phyloP scores from a whole-genome alignment of 2,888 invertebrate species.

The Lasioglossum lativentre region DNA sequence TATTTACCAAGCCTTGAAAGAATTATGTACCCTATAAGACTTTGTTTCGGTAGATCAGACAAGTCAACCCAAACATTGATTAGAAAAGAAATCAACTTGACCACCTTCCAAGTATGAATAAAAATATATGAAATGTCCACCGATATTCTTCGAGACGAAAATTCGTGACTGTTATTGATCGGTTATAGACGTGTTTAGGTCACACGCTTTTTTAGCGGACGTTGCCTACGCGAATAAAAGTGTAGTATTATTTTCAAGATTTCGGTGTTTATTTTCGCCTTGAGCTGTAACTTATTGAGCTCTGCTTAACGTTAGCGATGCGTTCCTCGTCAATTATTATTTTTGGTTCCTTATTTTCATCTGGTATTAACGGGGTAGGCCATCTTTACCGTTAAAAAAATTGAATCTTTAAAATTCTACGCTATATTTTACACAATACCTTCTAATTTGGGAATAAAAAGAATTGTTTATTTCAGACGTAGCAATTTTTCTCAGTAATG shows the following conservation, averaged over 20 bases:
- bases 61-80: neutral
- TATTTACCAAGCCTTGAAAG: too few species aligned
- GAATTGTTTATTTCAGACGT: neutral
- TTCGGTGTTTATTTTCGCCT: constrained; percentile 68
- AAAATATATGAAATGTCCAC: neutral
- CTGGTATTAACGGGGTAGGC: constrained; percentile 15
- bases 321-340: constrained; percentile 71
- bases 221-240: constrained; percentile 38
- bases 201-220: constrained; percentile 25
- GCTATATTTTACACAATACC: neutral
- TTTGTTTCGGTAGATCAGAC: neutral
- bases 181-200: neutral
- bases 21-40: too few species aligned
- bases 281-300: constrained; percentile 58
- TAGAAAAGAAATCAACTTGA: neutral
- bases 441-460: too few species aligned
- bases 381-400: neutral
- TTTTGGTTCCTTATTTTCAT: constrained; percentile 71
- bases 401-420: too few species aligned
- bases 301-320: constrained; percentile 67
- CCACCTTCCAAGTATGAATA: neutral
- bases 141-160: neutral
- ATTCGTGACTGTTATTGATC: neutral
- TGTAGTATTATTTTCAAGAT: constrained; percentile 68
- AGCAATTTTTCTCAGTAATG: too few species aligned